Evolutionary conservation across 2,888 invertebrate species (phyloP).

Genomic region (Mongoloraphidia duomilia): DNA sequence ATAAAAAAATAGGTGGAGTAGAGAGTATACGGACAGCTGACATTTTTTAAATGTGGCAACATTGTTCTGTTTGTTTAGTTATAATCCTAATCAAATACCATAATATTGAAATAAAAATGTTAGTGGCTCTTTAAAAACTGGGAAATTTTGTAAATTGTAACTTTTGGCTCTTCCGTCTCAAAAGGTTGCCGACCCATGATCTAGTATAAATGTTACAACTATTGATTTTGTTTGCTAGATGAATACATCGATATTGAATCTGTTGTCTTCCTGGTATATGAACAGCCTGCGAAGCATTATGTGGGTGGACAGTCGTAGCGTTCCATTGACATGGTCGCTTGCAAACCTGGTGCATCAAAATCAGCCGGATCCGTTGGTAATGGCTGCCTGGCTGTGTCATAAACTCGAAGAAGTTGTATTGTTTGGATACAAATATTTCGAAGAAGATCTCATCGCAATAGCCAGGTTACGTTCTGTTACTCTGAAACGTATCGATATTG

Average conservation of each 20-base stretch:
- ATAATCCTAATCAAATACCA: too few species aligned
- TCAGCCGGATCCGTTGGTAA: conserved; percentile 44
- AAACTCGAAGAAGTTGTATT: conserved; percentile 42
- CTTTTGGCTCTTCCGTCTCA: too few species aligned
- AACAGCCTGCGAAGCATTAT: conserved; percentile 39
- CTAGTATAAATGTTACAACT: too few species aligned
- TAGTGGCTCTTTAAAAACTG: too few species aligned
- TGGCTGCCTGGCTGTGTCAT: conserved; percentile 50
- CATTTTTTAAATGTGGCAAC: too few species aligned
- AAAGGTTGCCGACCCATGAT: too few species aligned
- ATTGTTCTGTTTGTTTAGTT: too few species aligned
- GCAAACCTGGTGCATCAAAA: conserved; percentile 8
- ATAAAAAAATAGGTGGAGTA: too few species aligned
- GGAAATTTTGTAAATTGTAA: too few species aligned
- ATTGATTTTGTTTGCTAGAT: conserved; percentile 25
- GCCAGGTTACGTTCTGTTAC: conserved; percentile 41
- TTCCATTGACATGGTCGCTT: neutral
- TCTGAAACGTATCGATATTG: conserved; percentile 40
- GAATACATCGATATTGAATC: conserved; percentile 38
- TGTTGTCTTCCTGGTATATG: conserved; percentile 36
- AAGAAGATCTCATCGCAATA: conserved; percentile 48
- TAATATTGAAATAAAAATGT: too few species aligned
- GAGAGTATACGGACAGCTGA: too few species aligned
- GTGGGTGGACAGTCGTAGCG: conserved; percentile 41
- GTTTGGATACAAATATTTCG: conserved; percentile 43